Evolutionary conservation across 2,888 invertebrate genomes (phyloP), one percentile per base, ranked within the genome.

Genomic region (Mycalesis mineus): DNA sequence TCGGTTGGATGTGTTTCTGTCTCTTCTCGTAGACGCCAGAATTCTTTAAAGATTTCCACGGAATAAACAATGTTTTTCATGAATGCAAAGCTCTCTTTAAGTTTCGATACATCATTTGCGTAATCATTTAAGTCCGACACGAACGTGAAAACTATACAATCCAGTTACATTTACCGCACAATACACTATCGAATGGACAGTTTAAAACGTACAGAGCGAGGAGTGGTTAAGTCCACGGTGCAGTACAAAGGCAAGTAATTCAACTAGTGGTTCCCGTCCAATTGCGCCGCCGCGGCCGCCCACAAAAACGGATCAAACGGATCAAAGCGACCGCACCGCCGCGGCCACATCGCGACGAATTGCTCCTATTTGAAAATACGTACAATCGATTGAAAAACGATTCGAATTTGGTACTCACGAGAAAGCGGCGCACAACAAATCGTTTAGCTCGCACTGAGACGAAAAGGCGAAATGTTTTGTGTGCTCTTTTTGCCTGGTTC

Each of bases 221-320:
- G 48, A 42, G 51, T 52, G 48, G 48, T 54, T 56, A 39, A 28
- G 11, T 39, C 48, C 33, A 45, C 41, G 39, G 42, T 48, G 48
- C 7, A 40, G 58, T 68, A 71, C 66, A 68, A 68, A 57, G 47
- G 57, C 58, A 61, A 62, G 70, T 67, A 67, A 68, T 67, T 68
- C 66, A 64, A 68, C 63, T 66, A 65, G 63, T 61, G 60, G 61
- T 54, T 57, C 51, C 51, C 74, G 70, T 75, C 82, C 81, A 84
- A 83, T 84, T 80, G 77, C 66, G 63, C 69, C 64, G 60, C 57
- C 64, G 58, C 65, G 62, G 65, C 71, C 73, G 68, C 75, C 76
- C 77, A 78, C 78, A 81, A 78, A 89, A 88, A 87, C 85, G 70
- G 66, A 76, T 88, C 88, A 89, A 88, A 87, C 85, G 70, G 66